These are phyloP conservation scores for Teinopalpus imperialis DNA, from an alignment of 2,888 invertebrate species.

Conservation along the genomic window DNA sequence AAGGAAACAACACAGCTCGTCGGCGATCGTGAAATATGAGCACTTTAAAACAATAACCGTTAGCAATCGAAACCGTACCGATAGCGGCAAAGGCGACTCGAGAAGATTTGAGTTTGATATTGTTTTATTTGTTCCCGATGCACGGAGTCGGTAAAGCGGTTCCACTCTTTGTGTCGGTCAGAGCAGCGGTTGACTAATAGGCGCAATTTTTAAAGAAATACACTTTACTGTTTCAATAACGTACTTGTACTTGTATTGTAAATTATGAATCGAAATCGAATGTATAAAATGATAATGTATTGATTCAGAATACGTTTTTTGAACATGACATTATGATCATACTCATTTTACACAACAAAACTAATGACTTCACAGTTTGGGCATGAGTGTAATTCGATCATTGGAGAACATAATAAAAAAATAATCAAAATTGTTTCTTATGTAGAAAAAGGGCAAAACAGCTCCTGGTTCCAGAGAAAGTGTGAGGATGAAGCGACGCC, in stretches of 20 bases:
- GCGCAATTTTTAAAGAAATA: constrained; percentile 2
- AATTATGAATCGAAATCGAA: background rate
- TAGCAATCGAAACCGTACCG: constrained; percentile 28
- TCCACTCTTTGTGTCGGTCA: constrained; percentile 10
- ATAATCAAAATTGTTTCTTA: no score
- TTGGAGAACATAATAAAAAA: no score
- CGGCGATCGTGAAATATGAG: constrained; percentile 33
- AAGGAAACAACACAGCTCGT: constrained; percentile 22
- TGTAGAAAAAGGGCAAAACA: no score
- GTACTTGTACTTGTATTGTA: constrained; percentile 13
- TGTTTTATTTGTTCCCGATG: constrained; percentile 22
- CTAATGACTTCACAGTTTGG: no score
- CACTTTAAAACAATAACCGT: constrained; percentile 37
- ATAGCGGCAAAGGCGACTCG: constrained; percentile 20
- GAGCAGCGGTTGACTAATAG: constrained; percentile 17
- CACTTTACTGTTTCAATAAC: constrained; percentile 14
- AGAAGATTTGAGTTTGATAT: constrained; percentile 23
- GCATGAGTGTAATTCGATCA: no score
- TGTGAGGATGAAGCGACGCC: no score
- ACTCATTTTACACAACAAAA: no score
- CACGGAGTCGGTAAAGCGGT: constrained; percentile 14
- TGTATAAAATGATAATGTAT: no score
- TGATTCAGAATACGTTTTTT: no score
- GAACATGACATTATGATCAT: no score
- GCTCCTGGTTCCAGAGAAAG: no score